These are phyloP conservation scores for Australoheros scitulus DNA, from an alignment of 2,113 vertebrate genomes.

Conservation along the genomic window DNA sequence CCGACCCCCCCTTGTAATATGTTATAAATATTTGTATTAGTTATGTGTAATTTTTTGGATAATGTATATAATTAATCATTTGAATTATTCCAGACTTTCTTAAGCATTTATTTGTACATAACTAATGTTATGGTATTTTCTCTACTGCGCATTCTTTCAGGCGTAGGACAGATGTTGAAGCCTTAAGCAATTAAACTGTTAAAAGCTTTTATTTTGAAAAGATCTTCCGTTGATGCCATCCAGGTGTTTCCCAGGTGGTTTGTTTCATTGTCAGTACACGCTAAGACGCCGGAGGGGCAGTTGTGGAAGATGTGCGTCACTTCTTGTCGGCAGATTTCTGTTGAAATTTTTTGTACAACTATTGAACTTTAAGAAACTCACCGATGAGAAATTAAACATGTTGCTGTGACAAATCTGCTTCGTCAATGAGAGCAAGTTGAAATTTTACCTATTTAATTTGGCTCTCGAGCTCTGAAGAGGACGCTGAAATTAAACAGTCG, in stretches of 20 bases:
- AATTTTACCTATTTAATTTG: background rate
- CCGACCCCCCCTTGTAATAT: too few species aligned
- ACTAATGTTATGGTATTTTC: too few species aligned
- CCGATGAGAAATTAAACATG: background rate
- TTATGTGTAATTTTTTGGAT: too few species aligned
- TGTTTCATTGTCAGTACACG: accelerated
- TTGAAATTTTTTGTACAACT: background rate
- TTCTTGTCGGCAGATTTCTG: background rate
- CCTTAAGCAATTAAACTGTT: background rate
- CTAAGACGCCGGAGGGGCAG: background rate
- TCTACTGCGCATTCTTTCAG: too few species aligned
- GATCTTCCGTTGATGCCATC: background rate
- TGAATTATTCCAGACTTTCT: too few species aligned
- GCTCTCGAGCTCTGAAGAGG: background rate
- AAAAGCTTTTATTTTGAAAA: slow-evolving; percentile 11
- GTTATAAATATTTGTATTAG: too few species aligned
- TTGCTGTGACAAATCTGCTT: background rate
- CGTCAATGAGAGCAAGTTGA: background rate
- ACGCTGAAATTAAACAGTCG: background rate
- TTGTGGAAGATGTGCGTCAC: background rate
- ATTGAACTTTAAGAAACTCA: background rate
- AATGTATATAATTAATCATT: too few species aligned
- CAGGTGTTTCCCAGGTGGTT: background rate
- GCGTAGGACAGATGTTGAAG: too few species aligned
- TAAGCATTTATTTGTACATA: too few species aligned